Conservation (phyloP, 1,140 invertebrate genomes). For the Ctenoplectra terminalis region DNA sequence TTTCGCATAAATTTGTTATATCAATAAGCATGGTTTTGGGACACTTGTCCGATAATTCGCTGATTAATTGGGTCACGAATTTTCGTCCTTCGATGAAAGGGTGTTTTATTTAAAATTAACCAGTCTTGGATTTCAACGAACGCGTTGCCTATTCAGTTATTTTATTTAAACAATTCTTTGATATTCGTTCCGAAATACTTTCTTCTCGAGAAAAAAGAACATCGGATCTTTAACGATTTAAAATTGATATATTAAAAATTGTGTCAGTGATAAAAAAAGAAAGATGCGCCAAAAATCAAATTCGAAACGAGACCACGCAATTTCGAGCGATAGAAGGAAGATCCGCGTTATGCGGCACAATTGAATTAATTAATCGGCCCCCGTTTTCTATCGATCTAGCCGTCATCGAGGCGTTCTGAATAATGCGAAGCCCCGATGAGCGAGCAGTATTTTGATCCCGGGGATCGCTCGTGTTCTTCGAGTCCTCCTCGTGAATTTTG, state of each 20-base stretch:
- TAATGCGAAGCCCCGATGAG: slow-evolving; percentile 50
- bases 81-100: background rate
- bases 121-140: background rate
- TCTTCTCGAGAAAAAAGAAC: too few relatives aligned
- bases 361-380: slow-evolving; percentile 58
- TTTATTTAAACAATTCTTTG: background rate
- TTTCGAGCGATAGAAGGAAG: background rate
- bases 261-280: background rate
- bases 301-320: background rate
- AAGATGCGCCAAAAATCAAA: background rate
- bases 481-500: slow-evolving; percentile 40
- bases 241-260: too few relatives aligned
- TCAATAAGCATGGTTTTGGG: too few relatives aligned
- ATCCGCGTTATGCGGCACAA: slow-evolving; percentile 34
- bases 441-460: slow-evolving; percentile 45
- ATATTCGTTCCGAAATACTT: too few relatives aligned
- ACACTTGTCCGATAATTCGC: too few relatives aligned
- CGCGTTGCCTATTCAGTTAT: background rate
- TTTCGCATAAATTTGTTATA: too few relatives aligned
- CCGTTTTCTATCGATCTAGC: slow-evolving; percentile 47
- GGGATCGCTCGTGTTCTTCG: slow-evolving; percentile 10
- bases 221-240: too few relatives aligned
- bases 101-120: background rate
- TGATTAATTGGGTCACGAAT: background rate
- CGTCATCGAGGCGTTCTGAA: slow-evolving; percentile 39